Base-by-base conservation (phyloP, 2,113 vertebrate genomes). In the Actenoides lindsayi region DNA sequence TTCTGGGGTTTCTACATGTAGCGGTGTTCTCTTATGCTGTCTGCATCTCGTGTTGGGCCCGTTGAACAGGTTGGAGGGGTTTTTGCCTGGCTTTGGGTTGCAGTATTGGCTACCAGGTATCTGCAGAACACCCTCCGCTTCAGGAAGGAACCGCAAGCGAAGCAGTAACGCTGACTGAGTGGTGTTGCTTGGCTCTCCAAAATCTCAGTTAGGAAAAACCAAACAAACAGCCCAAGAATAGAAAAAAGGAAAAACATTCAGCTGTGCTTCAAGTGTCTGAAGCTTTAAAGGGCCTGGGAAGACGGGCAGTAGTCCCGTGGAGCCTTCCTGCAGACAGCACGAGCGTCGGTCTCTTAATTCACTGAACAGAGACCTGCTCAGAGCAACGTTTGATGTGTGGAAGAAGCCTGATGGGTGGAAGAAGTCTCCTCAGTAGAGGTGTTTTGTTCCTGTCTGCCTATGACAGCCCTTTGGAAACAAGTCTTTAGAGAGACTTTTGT, bases 1-100 rank as follows among this genome's bases (percentile, higher is more conserved):
- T 67, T 50, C 17, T 51, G 31, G 46, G 30, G 9, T 31, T 60
- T 51, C 53, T 33, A 0, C 8, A 1, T 0, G 2, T 14, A 31
- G 16, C 35, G 23, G 16, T 64, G 20, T 18, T 63, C 63, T 35
- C 11, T 33, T 23, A 4, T 4, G 1, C 20, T 57, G 30, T 13
- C 16, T 59, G 73, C 10, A 1, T 16, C 33, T 70, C 19, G 4
- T 1, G 2, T 3, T 51, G 50, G 31, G 39, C 39, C 54, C 25
- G 20, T 62, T 62, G 65, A 42, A 4, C 63, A 16, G 37, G 18
- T 64, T 3, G 39, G 33, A 39, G 46, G 37, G n/a, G 0, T 6
- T 54, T 60, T 46, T 73, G 2, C n/a, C 5, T 8, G 8, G 24
- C 53, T 89, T 51, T 70, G 88, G 13, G 2, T 24, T 53, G 56